A percentile compares a stretch with the other conserved stretches of the same genome.
These are phyloP conservation scores for Drosophila neotestacea DNA, from an alignment of 2,888 invertebrate genomes.

Conservation along the genomic window DNA sequence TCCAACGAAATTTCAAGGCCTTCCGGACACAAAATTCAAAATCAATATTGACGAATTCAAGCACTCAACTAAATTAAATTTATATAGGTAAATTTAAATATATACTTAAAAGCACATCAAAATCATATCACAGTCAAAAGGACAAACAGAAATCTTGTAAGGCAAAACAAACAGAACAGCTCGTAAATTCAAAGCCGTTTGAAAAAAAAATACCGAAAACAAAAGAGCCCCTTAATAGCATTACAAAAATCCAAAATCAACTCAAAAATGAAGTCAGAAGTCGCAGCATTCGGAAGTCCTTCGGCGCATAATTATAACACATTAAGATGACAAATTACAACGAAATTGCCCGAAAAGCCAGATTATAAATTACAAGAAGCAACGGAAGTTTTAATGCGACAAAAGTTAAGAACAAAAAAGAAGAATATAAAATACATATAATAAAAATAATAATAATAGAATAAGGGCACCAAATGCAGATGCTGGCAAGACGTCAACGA, in stretches of 20 bases:
- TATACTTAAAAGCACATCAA: constrained; percentile 3
- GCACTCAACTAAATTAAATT: neutral
- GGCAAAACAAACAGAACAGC: constrained; percentile 3
- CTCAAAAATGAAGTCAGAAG: constrained; percentile 44
- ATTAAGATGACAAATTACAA: constrained; percentile 77
- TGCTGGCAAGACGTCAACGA: constrained; percentile 68
- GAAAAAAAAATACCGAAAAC: constrained; percentile 9
- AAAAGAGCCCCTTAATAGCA: constrained; percentile 6
- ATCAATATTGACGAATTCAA: constrained; percentile 33
- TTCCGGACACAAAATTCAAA: constrained; percentile 52
- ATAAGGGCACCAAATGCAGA: constrained; percentile 43
- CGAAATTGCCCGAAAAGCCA: constrained; percentile 66
- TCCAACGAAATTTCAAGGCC: constrained; percentile 30
- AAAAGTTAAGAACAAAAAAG: constrained; percentile 67
- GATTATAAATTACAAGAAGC: constrained; percentile 77
- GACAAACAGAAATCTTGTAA: constrained; percentile 24
- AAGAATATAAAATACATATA: constrained; percentile 34
- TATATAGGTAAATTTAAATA: constrained; percentile 12
- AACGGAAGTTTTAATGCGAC: constrained; percentile 81
- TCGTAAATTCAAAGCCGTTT: constrained; percentile 8
- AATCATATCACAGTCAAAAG: constrained; percentile 20
- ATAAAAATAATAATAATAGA: constrained; percentile 42
- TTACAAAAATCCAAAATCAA: constrained; percentile 23
- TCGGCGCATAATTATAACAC: constrained; percentile 74
- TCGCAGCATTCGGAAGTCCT: constrained; percentile 55